Evolutionary conservation across 2,888 invertebrate genomes (phyloP).

Genomic region (Leuctra nigra): DNA sequence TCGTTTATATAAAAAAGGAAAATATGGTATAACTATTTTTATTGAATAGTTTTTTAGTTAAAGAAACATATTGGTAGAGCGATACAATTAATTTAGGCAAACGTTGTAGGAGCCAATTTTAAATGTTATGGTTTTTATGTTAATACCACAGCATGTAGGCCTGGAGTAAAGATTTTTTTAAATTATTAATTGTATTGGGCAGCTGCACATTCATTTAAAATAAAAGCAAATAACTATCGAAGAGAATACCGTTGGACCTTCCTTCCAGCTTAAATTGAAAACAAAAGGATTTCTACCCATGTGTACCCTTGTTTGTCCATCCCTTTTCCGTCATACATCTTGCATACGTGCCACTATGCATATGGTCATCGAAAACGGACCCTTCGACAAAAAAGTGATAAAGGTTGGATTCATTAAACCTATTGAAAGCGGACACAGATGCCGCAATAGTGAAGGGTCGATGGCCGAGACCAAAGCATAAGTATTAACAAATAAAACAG

Average conservation of each 20-base stretch:
- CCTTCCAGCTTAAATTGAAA: constrained; percentile 4
- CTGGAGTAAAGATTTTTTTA: neutral
- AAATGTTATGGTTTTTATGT: no score
- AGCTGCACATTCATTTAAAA: neutral
- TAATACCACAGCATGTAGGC: neutral
- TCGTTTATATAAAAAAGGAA: no score
- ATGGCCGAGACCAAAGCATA: no score
- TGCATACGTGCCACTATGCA: neutral
- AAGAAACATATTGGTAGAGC: no score
- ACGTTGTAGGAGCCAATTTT: no score
- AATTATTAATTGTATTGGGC: constrained; percentile 2
- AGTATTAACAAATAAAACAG: no score
- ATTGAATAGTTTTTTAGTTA: no score
- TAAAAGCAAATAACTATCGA: constrained; percentile 3
- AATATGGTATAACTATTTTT: no score
- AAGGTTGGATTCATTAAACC: neutral
- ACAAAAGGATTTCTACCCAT: neutral
- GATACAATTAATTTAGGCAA: no score
- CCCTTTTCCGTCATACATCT: neutral
- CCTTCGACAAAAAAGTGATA: neutral
- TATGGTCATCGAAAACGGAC: constrained; percentile 4
- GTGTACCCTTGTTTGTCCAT: neutral
- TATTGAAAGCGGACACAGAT: neutral
- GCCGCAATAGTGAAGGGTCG: no score
- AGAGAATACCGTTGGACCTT: neutral